Conservation (phyloP, 37 sponge, comb jelly and placozoan genomes). For the Ianthella basta region DNA sequence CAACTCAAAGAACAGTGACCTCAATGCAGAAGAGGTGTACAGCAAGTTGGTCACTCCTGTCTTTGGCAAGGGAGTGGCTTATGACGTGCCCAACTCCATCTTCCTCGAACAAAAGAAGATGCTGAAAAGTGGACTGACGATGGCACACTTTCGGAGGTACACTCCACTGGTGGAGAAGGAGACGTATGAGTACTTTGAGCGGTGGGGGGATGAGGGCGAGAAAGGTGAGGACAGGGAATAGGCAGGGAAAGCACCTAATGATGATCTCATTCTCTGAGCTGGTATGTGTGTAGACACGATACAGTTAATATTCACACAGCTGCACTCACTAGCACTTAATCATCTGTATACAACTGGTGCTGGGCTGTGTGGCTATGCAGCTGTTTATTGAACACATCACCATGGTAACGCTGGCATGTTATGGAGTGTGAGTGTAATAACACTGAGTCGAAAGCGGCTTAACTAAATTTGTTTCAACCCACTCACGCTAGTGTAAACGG, state of each 20-base stretch:
- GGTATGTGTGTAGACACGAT: background rate
- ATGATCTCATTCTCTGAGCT: too few relatives aligned
- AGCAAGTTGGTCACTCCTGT: conserved; percentile 78
- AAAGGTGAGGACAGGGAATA: conserved; percentile 42
- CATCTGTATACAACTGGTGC: too few relatives aligned
- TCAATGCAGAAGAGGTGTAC: conserved; percentile 92
- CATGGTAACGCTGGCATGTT: too few relatives aligned
- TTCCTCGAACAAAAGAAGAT: conserved; percentile 93
- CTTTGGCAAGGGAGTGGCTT: conserved; percentile 89
- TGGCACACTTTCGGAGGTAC: conserved; percentile 75
- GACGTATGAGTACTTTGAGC: conserved; percentile 68
- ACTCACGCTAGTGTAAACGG: too few relatives aligned
- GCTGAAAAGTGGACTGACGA: conserved; percentile 79
- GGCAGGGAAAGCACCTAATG: background rate
- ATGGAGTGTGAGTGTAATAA: too few relatives aligned
- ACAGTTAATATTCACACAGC: background rate
- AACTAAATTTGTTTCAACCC: too few relatives aligned
- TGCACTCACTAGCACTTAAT: background rate
- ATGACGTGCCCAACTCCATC: conserved; percentile 85
- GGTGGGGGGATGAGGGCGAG: conserved; percentile 75
- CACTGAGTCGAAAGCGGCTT: too few relatives aligned
- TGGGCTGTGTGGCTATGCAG: too few relatives aligned
- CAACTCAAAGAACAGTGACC: conserved; percentile 81
- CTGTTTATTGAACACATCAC: too few relatives aligned
- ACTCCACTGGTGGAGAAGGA: conserved; percentile 80